Evolutionary conservation across 1,140 invertebrate species (phyloP), one percentile per base, ranked within the genome.

Genomic region (Rhynchophorus ferrugineus): DNA sequence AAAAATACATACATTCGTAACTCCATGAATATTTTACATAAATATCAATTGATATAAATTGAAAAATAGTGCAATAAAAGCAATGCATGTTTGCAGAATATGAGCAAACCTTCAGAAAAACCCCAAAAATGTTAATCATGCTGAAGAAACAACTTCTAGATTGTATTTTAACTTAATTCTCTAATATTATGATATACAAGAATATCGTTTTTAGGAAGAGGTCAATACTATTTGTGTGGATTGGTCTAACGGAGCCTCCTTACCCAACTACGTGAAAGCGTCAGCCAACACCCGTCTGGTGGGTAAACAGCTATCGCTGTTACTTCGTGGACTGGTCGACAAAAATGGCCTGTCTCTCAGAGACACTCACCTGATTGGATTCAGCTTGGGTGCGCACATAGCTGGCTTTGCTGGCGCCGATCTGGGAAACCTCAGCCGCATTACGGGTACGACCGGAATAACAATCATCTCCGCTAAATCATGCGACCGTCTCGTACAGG

Each of bases 251-350:
- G 94, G 94, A 1, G 90, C 91, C 2, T 79, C 82, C 0, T 81
- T 95, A 60, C 93, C 93, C 0, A 94, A 94, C 67, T 98, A 98
- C 66, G 85, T 94, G 0, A 77, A 92, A 58, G 93, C 93, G 0
- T 89, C 91, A 0, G 91, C 91, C 20, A 98, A 97, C 64, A 93
- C 91, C 0, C 74, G 92, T 38, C 73, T 97, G 6, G 92, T 96
- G 0, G 94, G 92, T 0, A 86, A 91, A 58, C 89, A 95, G 70
- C 71, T 95, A 20, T 87, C 89, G 1, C 80, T 88, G 70, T 69
- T 97, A 22, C 69, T 90, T 21, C 57, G 68, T 37, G 73, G 79
- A 43, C 66, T 79, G 47, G 71, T 75, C 39, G 69, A 77, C 48
- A 73, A 79, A 54, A 75, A 75, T 44, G 72, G 83, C 53, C 71